phyloP scores from a whole-genome alignment of 2,797 vertebrate species.

The Serranus cabrilla region DNA sequence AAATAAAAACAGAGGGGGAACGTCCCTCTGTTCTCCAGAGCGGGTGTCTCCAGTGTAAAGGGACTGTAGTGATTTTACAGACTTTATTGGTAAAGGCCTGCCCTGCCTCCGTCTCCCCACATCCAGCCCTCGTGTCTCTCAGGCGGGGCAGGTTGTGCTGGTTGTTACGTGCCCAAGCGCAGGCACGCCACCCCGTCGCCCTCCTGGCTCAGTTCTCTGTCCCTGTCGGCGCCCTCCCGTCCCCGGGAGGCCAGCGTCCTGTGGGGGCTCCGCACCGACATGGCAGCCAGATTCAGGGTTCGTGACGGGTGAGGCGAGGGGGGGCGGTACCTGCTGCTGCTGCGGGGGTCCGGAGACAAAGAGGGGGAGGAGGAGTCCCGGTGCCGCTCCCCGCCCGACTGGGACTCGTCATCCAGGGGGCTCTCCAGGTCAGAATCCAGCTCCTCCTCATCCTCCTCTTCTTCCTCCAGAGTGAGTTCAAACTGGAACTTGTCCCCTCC shows the following conservation, averaged over 20 bases:
- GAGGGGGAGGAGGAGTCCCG: conserved; percentile 67
- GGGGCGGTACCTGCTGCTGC: conserved; percentile 63
- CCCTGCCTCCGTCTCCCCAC: conserved; percentile 50
- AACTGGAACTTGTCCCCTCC: conserved; percentile 90
- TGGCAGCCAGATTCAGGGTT: conserved; percentile 66
- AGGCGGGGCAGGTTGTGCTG: conserved; percentile 70
- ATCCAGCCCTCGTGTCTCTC: conserved; percentile 48
- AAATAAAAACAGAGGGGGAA: conserved; percentile 55
- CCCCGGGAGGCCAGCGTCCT: conserved; percentile 65
- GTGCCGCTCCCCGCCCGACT: conserved; percentile 70
- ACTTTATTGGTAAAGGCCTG: conserved; percentile 68
- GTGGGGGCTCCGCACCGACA: conserved; percentile 74
- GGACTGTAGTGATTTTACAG: conserved; percentile 83
- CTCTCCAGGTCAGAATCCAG: conserved; percentile 82
- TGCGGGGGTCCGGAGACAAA: conserved; percentile 66
- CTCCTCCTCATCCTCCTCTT: conserved; percentile 84
- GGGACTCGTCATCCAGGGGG: conserved; percentile 81
- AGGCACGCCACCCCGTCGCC: conserved; percentile 76
- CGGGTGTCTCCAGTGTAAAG: conserved; percentile 84
- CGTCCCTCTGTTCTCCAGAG: conserved; percentile 67
- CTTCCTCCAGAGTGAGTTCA: conserved; percentile 91
- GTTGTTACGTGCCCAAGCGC: conserved; percentile 84
- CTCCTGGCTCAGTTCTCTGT: conserved; percentile 79
- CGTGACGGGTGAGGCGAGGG: conserved; percentile 69
- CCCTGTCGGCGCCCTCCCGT: conserved; percentile 34